Evolutionary conservation across 2,113 vertebrate genomes (phyloP), one percentile per base, ranked within the genome.

Genomic region (Lutjanus erythropterus): DNA sequence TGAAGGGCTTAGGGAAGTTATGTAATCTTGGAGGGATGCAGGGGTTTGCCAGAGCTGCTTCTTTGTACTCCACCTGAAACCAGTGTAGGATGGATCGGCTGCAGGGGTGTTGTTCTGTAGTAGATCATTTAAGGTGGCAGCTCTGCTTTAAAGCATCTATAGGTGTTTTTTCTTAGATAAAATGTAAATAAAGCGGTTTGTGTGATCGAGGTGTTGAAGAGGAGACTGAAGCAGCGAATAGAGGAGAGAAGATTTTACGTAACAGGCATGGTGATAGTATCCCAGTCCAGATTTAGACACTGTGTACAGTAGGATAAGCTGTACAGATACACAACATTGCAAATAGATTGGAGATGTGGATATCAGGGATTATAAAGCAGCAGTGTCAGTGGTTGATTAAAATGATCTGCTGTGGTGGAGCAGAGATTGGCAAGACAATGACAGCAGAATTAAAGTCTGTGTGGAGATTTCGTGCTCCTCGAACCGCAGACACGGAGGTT

Each of bases 11-110:
- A 19, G 71, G 55, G 70, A 46, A 73, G 46, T 92, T 87, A 91
- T 85, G 81, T 86, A 89, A 92, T 86, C 55, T 39, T 58, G 23
- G 75, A 80, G 67, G 71, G 89, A 77, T 75, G 88, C 87, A 83
- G 80, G 23, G 86, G 52, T 81, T 76, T 75, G 44, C 61, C 65
- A 27, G 80, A 47, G 71, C 76, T 81, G 83, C 83, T 71, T 78
- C 83, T 78, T 46, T 86, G 64, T 86, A n/a, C 39, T 79, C 75
- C 75, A 88, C 89, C 89, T 88, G 85, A 71, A 56, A 9, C 70
- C 58, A 33, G n/a, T 9, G 41, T 25, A 71, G 41, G 33, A 55
- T 49, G 18, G 33, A 33, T 3, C 39, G 27, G 50, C 14, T 65
- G 55, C 37, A 50, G n/a, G n/a, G n/a, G 21, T 52, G 29, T 33